A percentile compares a stretch with the other conserved stretches of the same genome.
phyloP scores from a whole-genome alignment of 2,113 vertebrate species.

The Halichoerus grypus region DNA sequence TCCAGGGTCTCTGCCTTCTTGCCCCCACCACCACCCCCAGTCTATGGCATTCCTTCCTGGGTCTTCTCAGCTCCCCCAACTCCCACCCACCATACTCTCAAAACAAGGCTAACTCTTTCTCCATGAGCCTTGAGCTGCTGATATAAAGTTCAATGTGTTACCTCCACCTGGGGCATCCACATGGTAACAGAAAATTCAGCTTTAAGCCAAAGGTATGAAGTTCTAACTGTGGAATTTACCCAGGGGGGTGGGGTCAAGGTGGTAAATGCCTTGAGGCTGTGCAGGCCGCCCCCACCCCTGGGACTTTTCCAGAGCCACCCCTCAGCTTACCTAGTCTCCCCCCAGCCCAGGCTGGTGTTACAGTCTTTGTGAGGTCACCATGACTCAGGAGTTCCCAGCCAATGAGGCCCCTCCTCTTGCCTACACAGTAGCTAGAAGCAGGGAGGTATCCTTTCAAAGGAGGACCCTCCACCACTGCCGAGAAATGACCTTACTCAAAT shows the following conservation, averaged over 20 bases:
- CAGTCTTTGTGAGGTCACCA: slow-evolving; percentile 79
- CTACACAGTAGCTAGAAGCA: background rate
- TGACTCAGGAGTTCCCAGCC: slow-evolving; percentile 47
- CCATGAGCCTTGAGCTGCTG: background rate
- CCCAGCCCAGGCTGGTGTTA: background rate
- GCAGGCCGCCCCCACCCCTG: slow-evolving; percentile 55
- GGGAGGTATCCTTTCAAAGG: background rate
- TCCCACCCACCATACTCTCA: background rate
- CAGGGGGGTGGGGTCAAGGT: slow-evolving; percentile 40
- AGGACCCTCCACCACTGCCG: background rate
- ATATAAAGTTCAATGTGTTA: slow-evolving; percentile 34
- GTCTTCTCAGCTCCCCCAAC: background rate
- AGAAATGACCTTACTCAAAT: background rate
- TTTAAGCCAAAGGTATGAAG: slow-evolving; percentile 56
- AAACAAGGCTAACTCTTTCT: background rate
- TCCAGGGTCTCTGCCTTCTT: background rate
- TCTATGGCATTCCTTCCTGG: background rate
- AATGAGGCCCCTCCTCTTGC: slow-evolving; percentile 19
- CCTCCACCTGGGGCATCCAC: slow-evolving; percentile 69
- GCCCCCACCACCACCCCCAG: background rate
- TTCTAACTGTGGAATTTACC: slow-evolving; percentile 46
- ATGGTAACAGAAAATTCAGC: slow-evolving; percentile 52
- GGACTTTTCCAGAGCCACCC: slow-evolving; percentile 21
- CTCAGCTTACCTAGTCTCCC: slow-evolving; percentile 61
- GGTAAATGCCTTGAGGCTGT: slow-evolving; percentile 34